phyloP scores from a whole-genome alignment of 2,888 invertebrate genomes.

The Pseudanteris insignis region DNA sequence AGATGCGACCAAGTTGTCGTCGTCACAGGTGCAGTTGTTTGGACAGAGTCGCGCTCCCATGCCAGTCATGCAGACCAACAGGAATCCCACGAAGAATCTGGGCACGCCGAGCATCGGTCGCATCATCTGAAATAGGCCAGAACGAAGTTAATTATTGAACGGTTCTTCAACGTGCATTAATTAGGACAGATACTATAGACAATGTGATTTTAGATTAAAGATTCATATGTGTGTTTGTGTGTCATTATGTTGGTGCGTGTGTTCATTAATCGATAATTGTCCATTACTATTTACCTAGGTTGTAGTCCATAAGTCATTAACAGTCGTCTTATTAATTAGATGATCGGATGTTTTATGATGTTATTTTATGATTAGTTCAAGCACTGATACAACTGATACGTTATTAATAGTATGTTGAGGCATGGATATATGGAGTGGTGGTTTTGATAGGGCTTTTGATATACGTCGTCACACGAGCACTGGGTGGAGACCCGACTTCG shows the following conservation, averaged over 20 bases:
- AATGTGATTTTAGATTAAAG: constrained; percentile 8
- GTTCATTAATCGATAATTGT: constrained; percentile 32
- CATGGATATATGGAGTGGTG: neutral
- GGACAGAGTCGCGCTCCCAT: constrained; percentile 80
- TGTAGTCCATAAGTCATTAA: constrained; percentile 34
- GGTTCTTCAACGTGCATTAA: neutral
- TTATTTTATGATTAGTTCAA: constrained; percentile 15
- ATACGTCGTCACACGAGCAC: constrained; percentile 30
- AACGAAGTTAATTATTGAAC: constrained; percentile 25
- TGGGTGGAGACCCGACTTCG: constrained; percentile 29
- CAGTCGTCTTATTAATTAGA: constrained; percentile 29
- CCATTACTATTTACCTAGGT: constrained; percentile 44
- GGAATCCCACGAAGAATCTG: constrained; percentile 36
- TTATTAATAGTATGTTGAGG: constrained; percentile 8
- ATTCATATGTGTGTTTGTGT: constrained; percentile 6
- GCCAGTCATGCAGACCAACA: constrained; percentile 29
- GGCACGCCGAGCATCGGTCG: constrained; percentile 28
- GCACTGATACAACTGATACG: constrained; percentile 21
- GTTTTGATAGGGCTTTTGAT: constrained; percentile 10
- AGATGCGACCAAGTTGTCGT: constrained; percentile 85
- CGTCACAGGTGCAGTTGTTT: constrained; percentile 87
- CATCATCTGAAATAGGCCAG: constrained; percentile 35
- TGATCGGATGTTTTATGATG: constrained; percentile 21
- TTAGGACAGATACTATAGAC: constrained; percentile 18
- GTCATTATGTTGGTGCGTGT: too few relatives aligned